These are phyloP conservation scores for Eubasilissa splendida DNA, from an alignment of 2,888 invertebrate species.

Conservation along the genomic window DNA sequence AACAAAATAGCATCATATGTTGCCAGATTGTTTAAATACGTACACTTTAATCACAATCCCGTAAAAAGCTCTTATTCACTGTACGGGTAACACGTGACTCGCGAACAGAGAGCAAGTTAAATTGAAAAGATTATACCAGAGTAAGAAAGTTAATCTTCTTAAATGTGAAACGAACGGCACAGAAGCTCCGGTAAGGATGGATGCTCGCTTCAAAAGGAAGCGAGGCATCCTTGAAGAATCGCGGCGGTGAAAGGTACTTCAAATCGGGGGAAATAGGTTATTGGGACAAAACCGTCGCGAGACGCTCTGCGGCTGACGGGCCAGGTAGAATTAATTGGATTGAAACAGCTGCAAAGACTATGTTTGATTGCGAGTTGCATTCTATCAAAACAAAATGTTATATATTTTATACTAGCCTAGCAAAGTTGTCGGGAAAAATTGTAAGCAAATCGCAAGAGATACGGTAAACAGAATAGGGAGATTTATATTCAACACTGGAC, in stretches of 20 bases:
- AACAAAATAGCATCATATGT: too few relatives aligned
- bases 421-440: too few relatives aligned
- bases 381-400: too few relatives aligned
- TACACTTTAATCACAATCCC: too few relatives aligned
- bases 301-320: not conserved
- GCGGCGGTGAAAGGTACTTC: not conserved
- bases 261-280: slow-evolving; percentile 4
- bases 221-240: slow-evolving; percentile 14
- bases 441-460: too few relatives aligned
- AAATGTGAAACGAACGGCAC: not conserved
- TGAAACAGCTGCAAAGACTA: not conserved
- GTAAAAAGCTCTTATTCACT: too few relatives aligned
- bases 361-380: too few relatives aligned
- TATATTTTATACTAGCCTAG: too few relatives aligned
- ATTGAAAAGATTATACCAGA: slow-evolving; percentile 17
- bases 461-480: too few relatives aligned
- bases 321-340: not conserved
- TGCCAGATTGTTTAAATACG: too few relatives aligned
- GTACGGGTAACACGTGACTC: too few relatives aligned
- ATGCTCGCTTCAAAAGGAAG: not conserved
- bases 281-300: not conserved
- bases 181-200: not conserved
- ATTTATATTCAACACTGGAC: too few relatives aligned
- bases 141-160: slow-evolving; percentile 12
- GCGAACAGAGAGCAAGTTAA: slow-evolving; percentile 1